phyloP scores from a whole-genome alignment of 2,113 vertebrate genomes.

The Poicephalus gulielmi region DNA sequence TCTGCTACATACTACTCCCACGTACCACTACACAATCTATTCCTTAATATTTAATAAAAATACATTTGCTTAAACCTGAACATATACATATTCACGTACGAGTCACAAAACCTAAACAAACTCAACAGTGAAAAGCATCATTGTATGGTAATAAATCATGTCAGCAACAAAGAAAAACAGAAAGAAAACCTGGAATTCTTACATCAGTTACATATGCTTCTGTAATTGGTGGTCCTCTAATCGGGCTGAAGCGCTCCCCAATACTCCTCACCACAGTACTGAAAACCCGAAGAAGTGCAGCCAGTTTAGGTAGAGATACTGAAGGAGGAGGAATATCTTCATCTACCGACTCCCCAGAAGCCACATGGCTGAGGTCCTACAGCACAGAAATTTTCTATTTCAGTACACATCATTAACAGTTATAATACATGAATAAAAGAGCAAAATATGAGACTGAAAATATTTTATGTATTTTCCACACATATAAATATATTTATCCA shows the following conservation, averaged over 20 bases:
- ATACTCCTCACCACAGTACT: conserved; percentile 98
- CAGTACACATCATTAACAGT: neutral
- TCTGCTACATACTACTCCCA: neutral
- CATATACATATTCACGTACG: rapidly evolving
- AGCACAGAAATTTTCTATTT: neutral
- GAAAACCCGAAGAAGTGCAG: conserved; percentile 93
- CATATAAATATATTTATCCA: neutral
- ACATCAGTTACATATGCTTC: conserved; percentile 95
- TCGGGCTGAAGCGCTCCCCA: conserved; percentile 92
- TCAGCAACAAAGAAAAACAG: neutral
- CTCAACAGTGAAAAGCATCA: neutral
- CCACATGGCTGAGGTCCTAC: conserved; percentile 93
- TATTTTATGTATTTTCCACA: neutral
- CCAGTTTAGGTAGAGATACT: conserved; percentile 94
- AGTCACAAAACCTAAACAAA: neutral
- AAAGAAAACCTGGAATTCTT: conserved; percentile 22
- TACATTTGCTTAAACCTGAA: neutral
- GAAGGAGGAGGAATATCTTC: conserved; percentile 97
- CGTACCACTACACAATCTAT: neutral
- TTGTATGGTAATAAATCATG: neutral
- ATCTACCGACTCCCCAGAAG: conserved; percentile 86
- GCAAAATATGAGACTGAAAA: neutral
- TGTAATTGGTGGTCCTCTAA: conserved; percentile 92
- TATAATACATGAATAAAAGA: neutral
- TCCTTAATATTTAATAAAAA: neutral